Conservation (phyloP, 2,888 invertebrate genomes). For the Sthenelais limicola region DNA sequence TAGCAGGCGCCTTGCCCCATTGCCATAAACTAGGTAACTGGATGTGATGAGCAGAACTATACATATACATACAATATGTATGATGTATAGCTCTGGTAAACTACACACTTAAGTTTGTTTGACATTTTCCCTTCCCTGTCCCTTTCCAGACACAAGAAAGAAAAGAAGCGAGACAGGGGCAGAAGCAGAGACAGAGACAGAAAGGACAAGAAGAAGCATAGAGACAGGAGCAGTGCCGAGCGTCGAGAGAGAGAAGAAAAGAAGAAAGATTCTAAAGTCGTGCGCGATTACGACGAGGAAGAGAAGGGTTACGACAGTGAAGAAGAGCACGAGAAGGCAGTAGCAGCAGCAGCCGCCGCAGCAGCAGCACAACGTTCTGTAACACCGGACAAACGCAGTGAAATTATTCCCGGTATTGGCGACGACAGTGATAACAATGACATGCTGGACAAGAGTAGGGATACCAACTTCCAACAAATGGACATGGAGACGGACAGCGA, state of each 20-base stretch:
- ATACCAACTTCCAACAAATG: constrained; percentile 43
- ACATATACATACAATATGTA: no score
- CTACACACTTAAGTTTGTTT: no score
- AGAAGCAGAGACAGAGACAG: constrained; percentile 18
- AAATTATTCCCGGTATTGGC: no score
- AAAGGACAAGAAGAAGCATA: constrained; percentile 44
- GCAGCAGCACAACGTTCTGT: not conserved
- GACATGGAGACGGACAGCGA: constrained; percentile 50
- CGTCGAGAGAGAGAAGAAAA: constrained; percentile 60
- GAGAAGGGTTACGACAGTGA: constrained; percentile 74
- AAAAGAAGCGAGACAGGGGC: constrained; percentile 20
- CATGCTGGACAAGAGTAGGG: constrained; percentile 10
- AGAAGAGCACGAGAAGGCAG: constrained; percentile 43
- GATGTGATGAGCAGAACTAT: no score
- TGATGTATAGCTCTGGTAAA: no score
- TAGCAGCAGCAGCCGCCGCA: not conserved
- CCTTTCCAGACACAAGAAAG: constrained; percentile 33
- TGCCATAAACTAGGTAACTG: no score
- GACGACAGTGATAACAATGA: constrained; percentile 1
- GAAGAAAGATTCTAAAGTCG: constrained; percentile 69
- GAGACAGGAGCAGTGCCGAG: constrained; percentile 37
- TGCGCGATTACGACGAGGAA: constrained; percentile 76
- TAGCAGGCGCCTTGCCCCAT: no score
- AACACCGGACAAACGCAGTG: not conserved
- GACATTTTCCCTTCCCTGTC: no score